Base-by-base conservation (phyloP, 1,140 invertebrate species). In the Ridgeia piscesae region DNA sequence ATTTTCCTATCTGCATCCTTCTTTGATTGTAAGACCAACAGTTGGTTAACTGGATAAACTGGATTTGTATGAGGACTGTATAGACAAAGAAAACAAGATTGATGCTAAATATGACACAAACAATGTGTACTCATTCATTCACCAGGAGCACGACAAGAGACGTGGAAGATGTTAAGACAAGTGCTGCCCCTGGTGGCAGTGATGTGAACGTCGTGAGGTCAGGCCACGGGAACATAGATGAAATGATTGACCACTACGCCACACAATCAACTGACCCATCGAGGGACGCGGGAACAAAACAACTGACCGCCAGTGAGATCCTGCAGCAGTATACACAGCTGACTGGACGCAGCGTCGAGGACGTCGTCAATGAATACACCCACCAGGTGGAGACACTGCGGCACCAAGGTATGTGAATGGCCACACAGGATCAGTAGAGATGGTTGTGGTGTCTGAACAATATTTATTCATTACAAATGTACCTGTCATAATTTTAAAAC, bases 301-400 rank as follows among this genome's bases (percentile, higher is more conserved):
- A 90, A 34, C 31, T 90, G 35, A 90, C 33, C 4, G 89, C 89
- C 33, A 35, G 89, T 33, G 89, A 90, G 35, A 90, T 90, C 11
- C 34, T 90, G 89, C 33, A 90, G 89, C 89, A 90, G 31, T 34
- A 34, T 33, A 90, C 89, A 17, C 14, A 33, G n/a, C 33, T 33
- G 89, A 90, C 34, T 8, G 89, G 89, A 14, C 89, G n/a, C 89
- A 34, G 34, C 2, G 89, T 90, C 31, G 89, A 90, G 34, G 89
- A 90, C 31, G 35, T 90, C 31, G 89, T 90, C 89, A 90, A 35
- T 33, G 35, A 90, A 90, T 90, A 90, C 35, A 35, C 89, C 17
- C 89, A 90, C 34, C 89, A 90, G 89, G 89, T 35, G 21, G 89
- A 90, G 89, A 33, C 89, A 35, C 33, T 90, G 35, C 58, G 27